Conservation (phyloP, 2,888 invertebrate genomes). For the Harpalus rubripes region DNA sequence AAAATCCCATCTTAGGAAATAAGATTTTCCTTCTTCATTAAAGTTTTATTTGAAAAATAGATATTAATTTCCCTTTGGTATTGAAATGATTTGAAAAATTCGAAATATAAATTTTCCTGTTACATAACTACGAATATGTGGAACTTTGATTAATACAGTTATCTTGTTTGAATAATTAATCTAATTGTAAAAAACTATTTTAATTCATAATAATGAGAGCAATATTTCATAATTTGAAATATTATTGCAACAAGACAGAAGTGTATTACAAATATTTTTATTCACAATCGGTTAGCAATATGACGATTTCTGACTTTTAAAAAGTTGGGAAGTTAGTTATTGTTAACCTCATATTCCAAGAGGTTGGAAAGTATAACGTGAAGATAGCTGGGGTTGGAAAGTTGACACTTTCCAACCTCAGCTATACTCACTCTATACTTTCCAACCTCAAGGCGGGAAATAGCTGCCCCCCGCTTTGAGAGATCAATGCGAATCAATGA, state of each 20-base stretch:
- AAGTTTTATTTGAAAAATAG: background rate
- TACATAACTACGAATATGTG: background rate
- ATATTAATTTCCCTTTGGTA: background rate
- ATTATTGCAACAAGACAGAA: slow-evolving; percentile 8
- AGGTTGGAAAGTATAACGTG: too few relatives aligned
- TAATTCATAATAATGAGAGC: slow-evolving; percentile 41
- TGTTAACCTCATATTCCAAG: too few relatives aligned
- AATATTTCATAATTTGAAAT: slow-evolving; percentile 43
- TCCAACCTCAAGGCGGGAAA: too few relatives aligned
- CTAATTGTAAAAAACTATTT: slow-evolving; percentile 19
- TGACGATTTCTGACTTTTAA: too few relatives aligned
- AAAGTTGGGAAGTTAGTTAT: too few relatives aligned
- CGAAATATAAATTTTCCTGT: slow-evolving; percentile 4
- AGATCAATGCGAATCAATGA: too few relatives aligned
- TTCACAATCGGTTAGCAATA: too few relatives aligned
- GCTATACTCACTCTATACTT: too few relatives aligned
- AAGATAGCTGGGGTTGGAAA: too few relatives aligned
- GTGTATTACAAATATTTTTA: background rate
- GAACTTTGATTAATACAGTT: slow-evolving; percentile 17
- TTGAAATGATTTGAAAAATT: slow-evolving; percentile 11
- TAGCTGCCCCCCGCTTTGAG: too few relatives aligned
- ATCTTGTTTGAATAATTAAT: slow-evolving; percentile 39
- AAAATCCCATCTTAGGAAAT: background rate
- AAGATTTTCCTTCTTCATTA: background rate
- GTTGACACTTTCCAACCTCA: too few relatives aligned